These are phyloP conservation scores for Hylyphantes graminicola DNA, from an alignment of 1,140 invertebrate genomes.

Conservation along the genomic window DNA sequence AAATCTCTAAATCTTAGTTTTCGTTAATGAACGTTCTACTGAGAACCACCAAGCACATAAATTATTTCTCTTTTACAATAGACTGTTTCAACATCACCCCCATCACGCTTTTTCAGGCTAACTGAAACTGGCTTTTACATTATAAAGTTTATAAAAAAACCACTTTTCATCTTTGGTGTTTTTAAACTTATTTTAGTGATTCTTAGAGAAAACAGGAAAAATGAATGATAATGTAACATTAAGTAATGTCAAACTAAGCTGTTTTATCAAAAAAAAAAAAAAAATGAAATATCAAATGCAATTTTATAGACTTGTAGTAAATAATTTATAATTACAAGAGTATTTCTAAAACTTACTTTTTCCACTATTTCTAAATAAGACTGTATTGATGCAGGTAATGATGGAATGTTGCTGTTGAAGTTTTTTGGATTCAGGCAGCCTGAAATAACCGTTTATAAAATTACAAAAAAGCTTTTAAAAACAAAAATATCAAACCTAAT, in stretches of 20 bases:
- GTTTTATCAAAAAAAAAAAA: too few species aligned
- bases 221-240: background rate
- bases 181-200: too few species aligned
- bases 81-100: too few species aligned
- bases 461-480: background rate
- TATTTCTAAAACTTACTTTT: conserved; percentile 14
- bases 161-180: too few species aligned
- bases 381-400: background rate
- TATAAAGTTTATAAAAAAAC: too few species aligned
- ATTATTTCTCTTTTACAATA: too few species aligned
- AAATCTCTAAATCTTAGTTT: too few species aligned
- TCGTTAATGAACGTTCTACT: too few species aligned
- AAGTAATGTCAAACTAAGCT: too few species aligned
- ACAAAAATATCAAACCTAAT: background rate
- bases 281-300: background rate
- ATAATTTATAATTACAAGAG: background rate
- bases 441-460: background rate
- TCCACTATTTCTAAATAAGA: conserved; percentile 23
- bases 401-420: conserved; percentile 8
- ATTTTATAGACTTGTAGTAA: background rate
- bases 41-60: too few species aligned
- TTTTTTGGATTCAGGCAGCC: conserved; percentile 33
- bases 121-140: too few species aligned
- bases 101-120: too few species aligned
- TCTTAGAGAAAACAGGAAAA: background rate